phyloP scores from a whole-genome alignment of 2,113 vertebrate species.

The Stegostoma tigrinum region DNA sequence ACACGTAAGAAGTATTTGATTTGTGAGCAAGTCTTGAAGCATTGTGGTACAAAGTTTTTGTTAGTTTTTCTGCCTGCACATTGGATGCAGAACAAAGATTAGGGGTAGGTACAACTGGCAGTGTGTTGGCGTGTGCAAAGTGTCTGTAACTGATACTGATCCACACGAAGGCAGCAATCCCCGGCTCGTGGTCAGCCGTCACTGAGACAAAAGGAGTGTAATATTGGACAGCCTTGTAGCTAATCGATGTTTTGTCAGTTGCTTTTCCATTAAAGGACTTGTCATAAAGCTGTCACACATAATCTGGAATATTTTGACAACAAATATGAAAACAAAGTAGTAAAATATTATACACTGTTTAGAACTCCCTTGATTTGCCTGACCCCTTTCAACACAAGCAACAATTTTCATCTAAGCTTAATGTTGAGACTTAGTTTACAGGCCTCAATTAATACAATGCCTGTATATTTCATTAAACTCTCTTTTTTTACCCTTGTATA shows the following conservation, averaged over 20 bases:
- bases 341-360: background rate
- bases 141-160: conserved; percentile 31
- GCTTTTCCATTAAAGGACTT: background rate
- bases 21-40: background rate
- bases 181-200: background rate
- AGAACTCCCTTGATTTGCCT: background rate
- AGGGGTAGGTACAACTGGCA: background rate
- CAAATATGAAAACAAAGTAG: too few species aligned
- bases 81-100: background rate
- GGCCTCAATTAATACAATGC: background rate
- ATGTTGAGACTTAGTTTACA: background rate
- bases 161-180: background rate
- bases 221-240: too few species aligned
- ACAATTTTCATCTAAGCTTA: background rate
- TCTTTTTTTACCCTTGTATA: background rate
- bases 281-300: background rate
- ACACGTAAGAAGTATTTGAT: background rate
- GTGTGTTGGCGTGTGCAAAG: background rate
- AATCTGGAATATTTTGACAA: background rate
- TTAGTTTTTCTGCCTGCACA: background rate
- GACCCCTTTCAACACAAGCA: background rate
- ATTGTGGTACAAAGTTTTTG: background rate
- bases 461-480: background rate
- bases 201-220: background rate
- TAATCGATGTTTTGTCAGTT: background rate